These are phyloP conservation scores for Gallinago media DNA, from an alignment of 2,113 vertebrate genomes.

Conservation along the genomic window DNA sequence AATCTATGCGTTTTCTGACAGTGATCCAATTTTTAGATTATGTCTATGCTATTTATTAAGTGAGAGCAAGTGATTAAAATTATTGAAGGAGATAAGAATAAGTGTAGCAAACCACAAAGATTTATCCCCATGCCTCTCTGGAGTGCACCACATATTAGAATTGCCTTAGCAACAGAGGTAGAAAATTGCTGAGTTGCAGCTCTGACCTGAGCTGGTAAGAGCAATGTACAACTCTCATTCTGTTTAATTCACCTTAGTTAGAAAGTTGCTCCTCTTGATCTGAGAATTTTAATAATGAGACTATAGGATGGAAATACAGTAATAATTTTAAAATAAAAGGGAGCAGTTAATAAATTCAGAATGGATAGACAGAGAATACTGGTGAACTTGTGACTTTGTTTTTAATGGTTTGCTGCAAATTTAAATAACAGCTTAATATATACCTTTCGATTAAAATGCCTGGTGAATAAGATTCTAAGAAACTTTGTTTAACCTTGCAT, in stretches of 20 bases:
- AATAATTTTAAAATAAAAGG: constrained; percentile 42
- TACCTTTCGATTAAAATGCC: background rate
- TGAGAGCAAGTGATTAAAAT: background rate
- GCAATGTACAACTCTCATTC: background rate
- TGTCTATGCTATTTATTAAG: background rate
- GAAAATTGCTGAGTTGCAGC: constrained; percentile 29
- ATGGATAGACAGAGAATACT: background rate
- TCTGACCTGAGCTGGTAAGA: background rate
- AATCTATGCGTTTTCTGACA: background rate
- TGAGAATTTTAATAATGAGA: background rate
- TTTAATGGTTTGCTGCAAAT: constrained; percentile 38
- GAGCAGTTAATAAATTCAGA: background rate
- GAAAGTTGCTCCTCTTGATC: background rate
- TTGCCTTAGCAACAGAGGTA: background rate
- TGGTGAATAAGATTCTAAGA: background rate
- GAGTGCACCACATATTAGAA: background rate
- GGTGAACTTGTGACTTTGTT: constrained; percentile 25
- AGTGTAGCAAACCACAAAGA: background rate
- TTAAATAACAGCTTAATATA: constrained; percentile 35
- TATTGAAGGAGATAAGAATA: background rate
- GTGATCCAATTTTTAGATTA: background rate
- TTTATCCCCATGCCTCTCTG: background rate
- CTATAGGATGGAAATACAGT: background rate
- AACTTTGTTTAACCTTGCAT: background rate
- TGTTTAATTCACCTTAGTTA: constrained; percentile 24